Conservation (phyloP, 2,888 invertebrate genomes). For the Clostera curtula region DNA sequence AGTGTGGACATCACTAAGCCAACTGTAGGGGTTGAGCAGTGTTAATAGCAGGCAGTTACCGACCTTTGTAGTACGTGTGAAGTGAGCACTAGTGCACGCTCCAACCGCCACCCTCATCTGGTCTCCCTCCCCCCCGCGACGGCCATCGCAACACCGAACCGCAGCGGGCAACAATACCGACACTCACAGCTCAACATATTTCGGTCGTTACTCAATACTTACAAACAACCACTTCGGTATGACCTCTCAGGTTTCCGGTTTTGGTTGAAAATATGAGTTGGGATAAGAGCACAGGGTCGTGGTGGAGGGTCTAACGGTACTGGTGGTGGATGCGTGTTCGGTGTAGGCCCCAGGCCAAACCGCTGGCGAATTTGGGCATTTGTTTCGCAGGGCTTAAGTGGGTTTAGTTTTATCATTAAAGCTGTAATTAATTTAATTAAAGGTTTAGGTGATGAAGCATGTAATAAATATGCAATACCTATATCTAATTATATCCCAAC, state of each 20-base stretch:
- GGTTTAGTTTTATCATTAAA: slow-evolving; percentile 18
- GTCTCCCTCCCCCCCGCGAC: slow-evolving; percentile 19
- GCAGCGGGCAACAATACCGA: slow-evolving; percentile 2
- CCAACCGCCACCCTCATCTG: slow-evolving; percentile 20
- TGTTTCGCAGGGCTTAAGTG: slow-evolving; percentile 25
- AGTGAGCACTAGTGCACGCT: slow-evolving; percentile 61
- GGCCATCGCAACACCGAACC: slow-evolving; percentile 3
- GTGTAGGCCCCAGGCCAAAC: slow-evolving; percentile 20
- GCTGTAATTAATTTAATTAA: slow-evolving; percentile 7
- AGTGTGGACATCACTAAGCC: slow-evolving; percentile 41
- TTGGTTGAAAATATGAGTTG: slow-evolving; percentile 16
- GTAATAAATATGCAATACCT: too few species aligned
- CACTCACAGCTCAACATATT: slow-evolving; percentile 21
- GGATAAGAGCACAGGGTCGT: slow-evolving; percentile 11
- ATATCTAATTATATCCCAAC: too few species aligned
- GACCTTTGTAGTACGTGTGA: slow-evolving; percentile 70
- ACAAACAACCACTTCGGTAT: slow-evolving; percentile 31
- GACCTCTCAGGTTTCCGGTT: slow-evolving; percentile 30
- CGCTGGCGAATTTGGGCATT: slow-evolving; percentile 25
- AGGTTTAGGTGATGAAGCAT: too few species aligned
- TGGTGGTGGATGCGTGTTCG: slow-evolving; percentile 20
- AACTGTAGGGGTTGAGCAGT: slow-evolving; percentile 46
- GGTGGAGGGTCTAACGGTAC: slow-evolving; percentile 16
- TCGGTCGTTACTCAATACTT: slow-evolving; percentile 31
- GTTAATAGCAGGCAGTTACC: slow-evolving; percentile 73